Base-by-base conservation (phyloP, 2,797 vertebrate genomes). In the Erpetoichthys calabaricus region DNA sequence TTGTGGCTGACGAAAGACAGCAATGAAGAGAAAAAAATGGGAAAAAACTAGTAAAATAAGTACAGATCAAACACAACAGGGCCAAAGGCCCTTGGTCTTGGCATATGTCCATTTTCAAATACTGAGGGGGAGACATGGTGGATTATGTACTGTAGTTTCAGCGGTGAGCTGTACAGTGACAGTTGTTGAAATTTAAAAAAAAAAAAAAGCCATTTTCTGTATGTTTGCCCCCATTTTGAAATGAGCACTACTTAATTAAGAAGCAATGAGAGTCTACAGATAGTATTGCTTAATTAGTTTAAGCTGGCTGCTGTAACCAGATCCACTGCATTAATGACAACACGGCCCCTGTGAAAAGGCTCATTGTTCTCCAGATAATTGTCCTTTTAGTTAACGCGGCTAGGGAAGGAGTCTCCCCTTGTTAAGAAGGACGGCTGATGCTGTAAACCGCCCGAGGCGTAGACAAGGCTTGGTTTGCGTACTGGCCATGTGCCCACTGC, bases 341-440 rank as follows among this genome's bases (percentile, higher is more conserved):
- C 81, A 81, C 79, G 77, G 79, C 68, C 76, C 69, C 73, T 77
- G 82, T 88, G 82, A 88, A 86, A 86, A 85, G 83, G 79, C 76
- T 83, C 83, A 85, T 86, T 87, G 85, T 87, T 85, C 86, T 86
- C 78, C 63, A 73, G 84, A 85, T 88, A 86, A 88, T 86, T 88
- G 82, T 88, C 80, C 83, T 86, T 88, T 88, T 86, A 86, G 83
- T 88, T 88, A 88, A 84, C 75, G 70, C 63, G 63, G 78, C 73
- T 65, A 63, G 67, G 80, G 78, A 83, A 83, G 78, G 75, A 78
- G 47, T 49, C 75, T 77, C 73, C 79, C 74, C 83, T 85, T 85
- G 82, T 86, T 85, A 86, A 76, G 76, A 69, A 71, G 79, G 77
- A 74, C 81, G 78, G 70, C 74, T 76, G 73, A 72, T 25, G 75